phyloP scores from a whole-genome alignment of 2,888 invertebrate species.

The Apoda limacodes region DNA sequence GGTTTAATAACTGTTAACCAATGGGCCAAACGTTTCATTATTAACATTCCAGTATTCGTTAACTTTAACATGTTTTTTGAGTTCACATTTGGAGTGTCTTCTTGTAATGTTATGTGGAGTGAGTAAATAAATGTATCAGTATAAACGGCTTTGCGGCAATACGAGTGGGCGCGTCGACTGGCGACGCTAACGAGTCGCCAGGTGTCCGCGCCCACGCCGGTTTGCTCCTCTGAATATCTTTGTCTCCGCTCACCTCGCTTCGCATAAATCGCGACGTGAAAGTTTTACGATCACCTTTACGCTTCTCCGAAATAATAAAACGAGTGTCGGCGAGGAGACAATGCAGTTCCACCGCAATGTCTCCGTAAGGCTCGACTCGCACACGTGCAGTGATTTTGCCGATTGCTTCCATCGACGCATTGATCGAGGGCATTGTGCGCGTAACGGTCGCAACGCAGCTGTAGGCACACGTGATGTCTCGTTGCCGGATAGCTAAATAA shows the following conservation, averaged over 20 bases:
- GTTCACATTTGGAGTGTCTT: constrained; percentile 1
- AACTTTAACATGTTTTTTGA: background rate
- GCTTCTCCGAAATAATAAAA: constrained; percentile 60
- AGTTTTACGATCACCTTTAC: constrained; percentile 65
- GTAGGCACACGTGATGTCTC: constrained; percentile 56
- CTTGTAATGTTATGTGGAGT: background rate
- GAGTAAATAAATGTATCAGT: constrained; percentile 2
- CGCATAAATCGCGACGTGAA: constrained; percentile 65
- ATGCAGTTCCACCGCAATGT: constrained; percentile 50
- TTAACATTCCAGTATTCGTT: background rate
- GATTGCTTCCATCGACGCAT: constrained; percentile 56
- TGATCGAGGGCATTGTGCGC: constrained; percentile 69
- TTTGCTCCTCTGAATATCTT: constrained; percentile 55
- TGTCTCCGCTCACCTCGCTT: constrained; percentile 53
- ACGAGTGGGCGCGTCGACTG: constrained; percentile 28
- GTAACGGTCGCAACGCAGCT: constrained; percentile 67
- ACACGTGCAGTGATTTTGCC: constrained; percentile 52
- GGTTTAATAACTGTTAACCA: constrained; percentile 20
- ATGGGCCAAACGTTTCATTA: background rate
- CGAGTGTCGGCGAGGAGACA: constrained; percentile 45
- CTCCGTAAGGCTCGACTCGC: constrained; percentile 49
- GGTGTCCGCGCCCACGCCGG: constrained; percentile 64
- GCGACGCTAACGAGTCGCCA: constrained; percentile 63
- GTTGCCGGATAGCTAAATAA: constrained; percentile 68
- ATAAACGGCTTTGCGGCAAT: constrained; percentile 27